These are phyloP conservation scores for Muscidifurax raptorellus DNA, from an alignment of 1,140 invertebrate genomes.

Conservation along the genomic window DNA sequence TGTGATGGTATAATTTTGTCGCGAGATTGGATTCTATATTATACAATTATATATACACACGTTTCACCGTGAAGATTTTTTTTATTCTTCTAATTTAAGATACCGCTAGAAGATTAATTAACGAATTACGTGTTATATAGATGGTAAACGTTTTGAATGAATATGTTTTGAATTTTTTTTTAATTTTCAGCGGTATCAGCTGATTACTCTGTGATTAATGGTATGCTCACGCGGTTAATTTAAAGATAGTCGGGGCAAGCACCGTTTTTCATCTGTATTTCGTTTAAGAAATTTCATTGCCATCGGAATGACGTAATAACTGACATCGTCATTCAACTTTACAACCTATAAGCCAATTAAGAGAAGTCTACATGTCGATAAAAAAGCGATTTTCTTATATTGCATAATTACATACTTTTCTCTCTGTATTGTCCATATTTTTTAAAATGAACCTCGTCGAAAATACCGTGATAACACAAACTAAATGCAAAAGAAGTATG, in stretches of 20 bases:
- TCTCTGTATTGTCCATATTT: too few species aligned
- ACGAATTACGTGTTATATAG: too few species aligned
- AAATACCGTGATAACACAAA: too few species aligned
- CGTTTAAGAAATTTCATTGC: neutral
- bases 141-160: neutral
- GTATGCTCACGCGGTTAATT: neutral
- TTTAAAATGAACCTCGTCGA: too few species aligned
- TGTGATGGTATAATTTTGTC: too few species aligned
- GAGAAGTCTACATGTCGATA: neutral
- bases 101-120: too few species aligned
- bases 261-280: neutral
- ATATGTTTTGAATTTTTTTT: neutral
- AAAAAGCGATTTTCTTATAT: neutral
- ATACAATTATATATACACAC: too few species aligned
- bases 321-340: neutral
- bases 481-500: too few species aligned
- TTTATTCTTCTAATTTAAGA: too few species aligned
- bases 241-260: neutral
- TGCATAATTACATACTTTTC: too few species aligned
- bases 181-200: neutral
- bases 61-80: too few species aligned
- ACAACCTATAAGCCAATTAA: neutral
- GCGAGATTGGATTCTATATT: too few species aligned
- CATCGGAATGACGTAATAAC: neutral
- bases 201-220: neutral